Percentiles rank a stretch among this genome's conserved stretches.
These are phyloP conservation scores for Heliangelus exortis DNA, from an alignment of 2,797 vertebrate species.

Conservation along the genomic window DNA sequence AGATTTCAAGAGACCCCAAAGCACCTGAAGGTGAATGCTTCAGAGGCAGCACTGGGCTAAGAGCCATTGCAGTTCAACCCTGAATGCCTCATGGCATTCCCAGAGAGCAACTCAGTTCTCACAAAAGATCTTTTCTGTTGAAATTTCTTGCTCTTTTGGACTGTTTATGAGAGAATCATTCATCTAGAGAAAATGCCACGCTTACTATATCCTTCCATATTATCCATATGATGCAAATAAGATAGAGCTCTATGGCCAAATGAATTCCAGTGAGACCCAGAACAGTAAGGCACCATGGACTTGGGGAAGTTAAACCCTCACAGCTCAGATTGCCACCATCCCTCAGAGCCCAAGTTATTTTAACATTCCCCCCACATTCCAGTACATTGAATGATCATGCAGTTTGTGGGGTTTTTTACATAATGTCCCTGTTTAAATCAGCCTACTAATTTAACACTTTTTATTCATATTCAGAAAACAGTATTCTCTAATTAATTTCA, in stretches of 20 bases:
- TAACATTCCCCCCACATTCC: neutral
- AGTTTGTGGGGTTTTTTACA: neutral
- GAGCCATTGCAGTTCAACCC: neutral
- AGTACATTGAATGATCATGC: neutral
- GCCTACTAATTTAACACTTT: neutral
- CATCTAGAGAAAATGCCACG: neutral
- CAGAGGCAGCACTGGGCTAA: neutral
- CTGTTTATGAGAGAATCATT: neutral
- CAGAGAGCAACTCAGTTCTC: neutral
- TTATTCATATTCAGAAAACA: neutral
- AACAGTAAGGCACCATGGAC: neutral
- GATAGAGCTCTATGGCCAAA: neutral
- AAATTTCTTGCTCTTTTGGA: neutral
- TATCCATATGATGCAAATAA: neutral
- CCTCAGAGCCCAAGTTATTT: neutral
- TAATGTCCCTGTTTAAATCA: neutral
- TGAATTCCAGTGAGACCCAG: neutral
- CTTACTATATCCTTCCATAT: neutral
- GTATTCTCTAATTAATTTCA: neutral
- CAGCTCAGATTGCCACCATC: neutral
- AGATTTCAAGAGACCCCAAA: neutral
- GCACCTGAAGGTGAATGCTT: neutral
- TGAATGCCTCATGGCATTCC: neutral
- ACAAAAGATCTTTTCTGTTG: neutral
- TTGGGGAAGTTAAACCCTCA: neutral